phyloP scores from a whole-genome alignment of 2,113 vertebrate genomes.

The Elachura formosa region DNA sequence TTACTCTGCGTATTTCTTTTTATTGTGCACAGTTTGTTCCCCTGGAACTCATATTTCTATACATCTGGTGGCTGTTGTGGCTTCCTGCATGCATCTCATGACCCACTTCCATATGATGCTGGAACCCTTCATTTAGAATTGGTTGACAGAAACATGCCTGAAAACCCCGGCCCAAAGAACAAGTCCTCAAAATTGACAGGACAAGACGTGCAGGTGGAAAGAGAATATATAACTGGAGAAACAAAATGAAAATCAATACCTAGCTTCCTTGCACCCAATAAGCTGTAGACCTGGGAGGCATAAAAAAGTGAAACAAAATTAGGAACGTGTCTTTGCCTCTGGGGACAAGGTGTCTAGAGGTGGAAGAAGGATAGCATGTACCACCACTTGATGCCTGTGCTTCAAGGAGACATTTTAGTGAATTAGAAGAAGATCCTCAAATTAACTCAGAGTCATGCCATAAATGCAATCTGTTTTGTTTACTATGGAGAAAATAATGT shows the following conservation, averaged over 20 bases:
- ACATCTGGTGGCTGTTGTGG: background rate
- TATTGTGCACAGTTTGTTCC: too few species aligned
- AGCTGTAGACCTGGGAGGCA: background rate
- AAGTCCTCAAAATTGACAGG: background rate
- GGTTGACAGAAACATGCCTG: background rate
- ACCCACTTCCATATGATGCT: background rate
- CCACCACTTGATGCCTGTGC: background rate
- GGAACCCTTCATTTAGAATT: background rate
- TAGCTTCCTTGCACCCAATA: background rate
- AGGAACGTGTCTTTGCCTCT: background rate
- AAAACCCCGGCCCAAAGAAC: background rate
- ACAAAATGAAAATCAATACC: background rate
- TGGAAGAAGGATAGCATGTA: background rate
- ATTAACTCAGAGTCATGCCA: background rate
- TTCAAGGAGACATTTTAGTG: background rate
- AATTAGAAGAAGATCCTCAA: background rate
- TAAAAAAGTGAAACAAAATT: background rate
- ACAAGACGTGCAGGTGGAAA: background rate
- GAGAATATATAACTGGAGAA: background rate
- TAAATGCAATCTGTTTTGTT: background rate
- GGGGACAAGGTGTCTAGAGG: background rate
- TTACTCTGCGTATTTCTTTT: background rate
- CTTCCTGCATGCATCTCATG: background rate
- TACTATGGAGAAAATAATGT: background rate
- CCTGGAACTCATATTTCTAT: background rate